Evolutionary conservation across 2,888 invertebrate genomes (phyloP).

Genomic region (Panorpa germanica): DNA sequence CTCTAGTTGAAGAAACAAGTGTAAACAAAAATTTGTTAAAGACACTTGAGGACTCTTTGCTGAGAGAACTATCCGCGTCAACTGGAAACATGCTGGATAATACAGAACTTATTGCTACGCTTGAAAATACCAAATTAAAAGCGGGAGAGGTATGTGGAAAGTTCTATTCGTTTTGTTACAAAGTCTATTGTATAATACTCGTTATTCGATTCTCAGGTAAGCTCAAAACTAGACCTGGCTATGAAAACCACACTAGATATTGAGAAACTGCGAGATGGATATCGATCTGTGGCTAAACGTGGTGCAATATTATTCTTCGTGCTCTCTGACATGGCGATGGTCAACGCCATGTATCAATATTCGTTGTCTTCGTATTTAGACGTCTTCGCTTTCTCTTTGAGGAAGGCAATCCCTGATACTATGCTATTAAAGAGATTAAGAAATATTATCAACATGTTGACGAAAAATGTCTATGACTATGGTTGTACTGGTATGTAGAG

Average conservation of each 20-base stretch:
- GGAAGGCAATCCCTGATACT: conserved; percentile 66
- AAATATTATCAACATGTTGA: conserved; percentile 71
- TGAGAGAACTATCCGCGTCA: conserved; percentile 68
- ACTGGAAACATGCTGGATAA: conserved; percentile 89
- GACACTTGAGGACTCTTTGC: conserved; percentile 66
- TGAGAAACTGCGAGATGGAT: conserved; percentile 65
- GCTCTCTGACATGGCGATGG: conserved; percentile 71
- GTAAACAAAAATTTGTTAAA: conserved; percentile 70
- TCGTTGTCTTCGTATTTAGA: conserved; percentile 70
- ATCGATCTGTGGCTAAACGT: conserved; percentile 66
- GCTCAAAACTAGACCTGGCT: conserved; percentile 58
- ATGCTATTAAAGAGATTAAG: conserved; percentile 49
- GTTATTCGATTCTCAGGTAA: conserved; percentile 28
- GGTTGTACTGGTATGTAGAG: conserved; percentile 58
- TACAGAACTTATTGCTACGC: conserved; percentile 61
- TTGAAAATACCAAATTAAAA: conserved; percentile 79
- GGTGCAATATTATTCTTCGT: conserved; percentile 86
- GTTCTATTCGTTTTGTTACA: conserved; percentile 6
- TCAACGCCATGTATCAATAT: conserved; percentile 87
- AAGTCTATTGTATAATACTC: no score
- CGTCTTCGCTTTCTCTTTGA: conserved; percentile 63
- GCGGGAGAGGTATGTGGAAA: conserved; percentile 46
- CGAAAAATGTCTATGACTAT: conserved; percentile 77
- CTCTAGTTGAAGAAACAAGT: conserved; percentile 65
- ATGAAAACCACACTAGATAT: conserved; percentile 61